These are phyloP conservation scores for Mastacembelus armatus DNA, from an alignment of 2,797 vertebrate genomes.

Conservation along the genomic window DNA sequence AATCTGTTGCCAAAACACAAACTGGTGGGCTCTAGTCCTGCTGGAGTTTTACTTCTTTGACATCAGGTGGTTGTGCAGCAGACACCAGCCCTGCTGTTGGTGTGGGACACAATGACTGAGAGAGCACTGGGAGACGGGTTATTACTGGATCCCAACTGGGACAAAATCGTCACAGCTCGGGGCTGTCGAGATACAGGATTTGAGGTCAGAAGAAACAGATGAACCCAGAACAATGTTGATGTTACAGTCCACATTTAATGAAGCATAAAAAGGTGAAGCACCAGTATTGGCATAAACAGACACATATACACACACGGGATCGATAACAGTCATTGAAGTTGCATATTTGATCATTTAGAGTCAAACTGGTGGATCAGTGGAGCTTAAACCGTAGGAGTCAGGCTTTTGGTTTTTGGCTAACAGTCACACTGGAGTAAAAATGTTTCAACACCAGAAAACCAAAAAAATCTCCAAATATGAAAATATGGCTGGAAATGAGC, in stretches of 20 bases:
- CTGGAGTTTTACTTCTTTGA: too few relatives aligned
- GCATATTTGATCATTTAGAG: constrained; percentile 45
- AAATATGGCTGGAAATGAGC: too few relatives aligned
- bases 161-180: not conserved
- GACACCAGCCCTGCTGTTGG: too few relatives aligned
- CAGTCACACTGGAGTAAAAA: not conserved
- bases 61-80: too few relatives aligned
- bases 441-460: not conserved
- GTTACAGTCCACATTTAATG: constrained; percentile 79
- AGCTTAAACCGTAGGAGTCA: constrained; percentile 14
- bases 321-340: constrained; percentile 79
- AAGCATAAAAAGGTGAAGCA: constrained; percentile 67
- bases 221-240: constrained; percentile 7
- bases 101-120: constrained; percentile 21
- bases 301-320: constrained; percentile 56
- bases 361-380: constrained; percentile 77
- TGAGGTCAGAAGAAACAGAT: constrained; percentile 11
- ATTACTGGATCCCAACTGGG: constrained; percentile 1
- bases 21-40: too few relatives aligned
- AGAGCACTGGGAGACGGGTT: constrained; percentile 18
- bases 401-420: not conserved
- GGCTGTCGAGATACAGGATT: not conserved
- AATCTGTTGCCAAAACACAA: too few relatives aligned
- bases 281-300: constrained; percentile 32
- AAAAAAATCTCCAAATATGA: too few relatives aligned